These are phyloP conservation scores for Stenoptilia bipunctidactyla DNA, from an alignment of 2,888 invertebrate genomes.

Conservation along the genomic window DNA sequence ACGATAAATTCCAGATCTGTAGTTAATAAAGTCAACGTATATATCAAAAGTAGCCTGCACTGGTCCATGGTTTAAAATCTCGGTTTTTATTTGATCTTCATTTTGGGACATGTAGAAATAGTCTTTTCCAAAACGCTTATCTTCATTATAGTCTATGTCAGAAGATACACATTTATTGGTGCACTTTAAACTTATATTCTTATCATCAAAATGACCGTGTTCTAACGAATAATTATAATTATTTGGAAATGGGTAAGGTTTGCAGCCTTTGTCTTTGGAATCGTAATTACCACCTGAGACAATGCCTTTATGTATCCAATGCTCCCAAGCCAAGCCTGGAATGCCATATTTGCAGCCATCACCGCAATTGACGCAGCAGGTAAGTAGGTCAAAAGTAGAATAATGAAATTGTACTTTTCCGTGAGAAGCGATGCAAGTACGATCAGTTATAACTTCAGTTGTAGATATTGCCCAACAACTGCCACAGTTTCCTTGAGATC, in stretches of 20 bases:
- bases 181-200: no score
- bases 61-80: conserved; percentile 82
- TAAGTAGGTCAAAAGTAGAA: conserved; percentile 81
- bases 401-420: conserved; percentile 60
- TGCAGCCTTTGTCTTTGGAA: no score
- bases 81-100: conserved; percentile 74
- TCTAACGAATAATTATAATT: no score
- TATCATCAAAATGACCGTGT: no score
- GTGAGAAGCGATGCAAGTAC: conserved; percentile 80
- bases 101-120: conserved; percentile 65
- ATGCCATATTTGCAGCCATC: conserved; percentile 77
- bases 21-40: conserved; percentile 79
- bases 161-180: conserved; percentile 85
- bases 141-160: conserved; percentile 75
- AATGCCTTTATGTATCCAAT: conserved; percentile 80
- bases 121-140: conserved; percentile 76
- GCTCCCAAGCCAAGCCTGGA: conserved; percentile 78
- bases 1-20: conserved; percentile 74
- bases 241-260: no score
- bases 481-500: conserved; percentile 86
- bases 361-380: conserved; percentile 77
- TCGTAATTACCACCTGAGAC: conserved; percentile 39
- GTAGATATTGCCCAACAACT: conserved; percentile 90
- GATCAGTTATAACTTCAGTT: conserved; percentile 84
- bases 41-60: conserved; percentile 85